Percentiles rank a stretch among this genome's conserved stretches.
These are phyloP conservation scores for Helarctos malayanus DNA, from an alignment of 2,797 vertebrate species.

Conservation along the genomic window DNA sequence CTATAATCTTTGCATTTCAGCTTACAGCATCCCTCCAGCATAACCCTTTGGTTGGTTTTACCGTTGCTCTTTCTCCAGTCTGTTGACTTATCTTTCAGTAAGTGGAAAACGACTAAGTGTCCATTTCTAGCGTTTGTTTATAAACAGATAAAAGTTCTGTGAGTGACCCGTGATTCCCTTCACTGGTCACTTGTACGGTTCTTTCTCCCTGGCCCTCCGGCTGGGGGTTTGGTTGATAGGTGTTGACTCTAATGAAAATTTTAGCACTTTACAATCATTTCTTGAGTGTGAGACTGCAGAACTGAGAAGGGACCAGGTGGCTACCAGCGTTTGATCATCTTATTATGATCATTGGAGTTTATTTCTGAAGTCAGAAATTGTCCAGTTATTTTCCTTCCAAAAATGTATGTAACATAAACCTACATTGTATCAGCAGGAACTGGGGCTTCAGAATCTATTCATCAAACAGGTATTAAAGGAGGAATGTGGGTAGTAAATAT, in stretches of 20 bases:
- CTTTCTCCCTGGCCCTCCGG: no score
- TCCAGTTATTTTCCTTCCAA: background rate
- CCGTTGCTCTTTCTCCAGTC: background rate
- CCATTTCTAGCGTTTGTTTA: background rate
- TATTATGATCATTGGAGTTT: background rate
- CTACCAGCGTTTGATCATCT: background rate
- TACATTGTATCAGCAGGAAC: background rate
- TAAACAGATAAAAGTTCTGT: background rate
- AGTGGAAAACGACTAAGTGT: background rate
- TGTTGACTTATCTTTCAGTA: background rate
- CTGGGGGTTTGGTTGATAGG: background rate
- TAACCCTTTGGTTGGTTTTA: background rate
- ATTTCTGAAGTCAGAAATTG: constrained; percentile 39
- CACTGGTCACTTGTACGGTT: background rate
- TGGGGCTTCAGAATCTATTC: background rate
- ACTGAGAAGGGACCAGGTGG: background rate
- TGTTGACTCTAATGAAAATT: background rate
- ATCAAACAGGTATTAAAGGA: background rate
- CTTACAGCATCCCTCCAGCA: background rate
- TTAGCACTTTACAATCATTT: background rate
- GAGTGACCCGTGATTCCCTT: background rate
- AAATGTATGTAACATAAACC: background rate
- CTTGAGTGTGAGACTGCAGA: background rate
- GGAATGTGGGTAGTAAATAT: background rate
- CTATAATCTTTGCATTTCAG: background rate